Percentiles rank a stretch among this genome's conserved stretches.
These are phyloP conservation scores for Alcis repandata DNA, from an alignment of 2,888 invertebrate species.

Conservation along the genomic window DNA sequence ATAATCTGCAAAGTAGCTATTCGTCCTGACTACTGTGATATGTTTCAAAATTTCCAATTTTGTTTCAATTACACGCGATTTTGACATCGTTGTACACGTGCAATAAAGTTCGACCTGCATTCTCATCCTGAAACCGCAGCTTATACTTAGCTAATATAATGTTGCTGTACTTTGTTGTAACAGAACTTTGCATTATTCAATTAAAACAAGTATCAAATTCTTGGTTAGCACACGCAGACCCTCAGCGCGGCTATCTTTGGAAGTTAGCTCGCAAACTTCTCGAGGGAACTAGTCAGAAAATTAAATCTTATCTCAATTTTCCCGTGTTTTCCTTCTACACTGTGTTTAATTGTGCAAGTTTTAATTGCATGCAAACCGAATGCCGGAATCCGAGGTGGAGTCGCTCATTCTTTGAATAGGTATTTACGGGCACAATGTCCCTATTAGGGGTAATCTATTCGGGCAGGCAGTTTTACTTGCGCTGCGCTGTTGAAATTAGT, in stretches of 20 bases:
- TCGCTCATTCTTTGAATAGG: slow-evolving; percentile 56
- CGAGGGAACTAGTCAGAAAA: slow-evolving; percentile 74
- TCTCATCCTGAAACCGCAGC: not conserved
- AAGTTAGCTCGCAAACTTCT: slow-evolving; percentile 67
- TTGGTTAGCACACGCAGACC: slow-evolving; percentile 51
- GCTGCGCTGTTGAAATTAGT: not conserved
- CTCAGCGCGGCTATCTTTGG: slow-evolving; percentile 59
- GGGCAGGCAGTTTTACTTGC: not conserved
- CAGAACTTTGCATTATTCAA: slow-evolving; percentile 47
- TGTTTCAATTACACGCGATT: not conserved
- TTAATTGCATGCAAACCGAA: slow-evolving; percentile 80
- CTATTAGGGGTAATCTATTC: slow-evolving; percentile 7
- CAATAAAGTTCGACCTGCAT: not conserved
- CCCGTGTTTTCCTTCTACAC: slow-evolving; percentile 74
- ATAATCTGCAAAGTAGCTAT: no score
- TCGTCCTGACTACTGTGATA: no score
- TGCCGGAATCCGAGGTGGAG: slow-evolving; percentile 60
- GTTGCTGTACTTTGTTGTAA: slow-evolving; percentile 8
- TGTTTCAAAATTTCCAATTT: no score
- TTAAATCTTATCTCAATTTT: slow-evolving; percentile 83
- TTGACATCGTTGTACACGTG: not conserved
- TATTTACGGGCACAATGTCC: slow-evolving; percentile 15
- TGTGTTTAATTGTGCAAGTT: slow-evolving; percentile 81
- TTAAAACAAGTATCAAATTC: slow-evolving; percentile 52
- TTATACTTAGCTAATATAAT: slow-evolving; percentile 4